A percentile compares a stretch with the other conserved stretches of the same genome.
Evolutionary conservation across 2,888 invertebrate species (phyloP).

Genomic region (Andrena praecox): DNA sequence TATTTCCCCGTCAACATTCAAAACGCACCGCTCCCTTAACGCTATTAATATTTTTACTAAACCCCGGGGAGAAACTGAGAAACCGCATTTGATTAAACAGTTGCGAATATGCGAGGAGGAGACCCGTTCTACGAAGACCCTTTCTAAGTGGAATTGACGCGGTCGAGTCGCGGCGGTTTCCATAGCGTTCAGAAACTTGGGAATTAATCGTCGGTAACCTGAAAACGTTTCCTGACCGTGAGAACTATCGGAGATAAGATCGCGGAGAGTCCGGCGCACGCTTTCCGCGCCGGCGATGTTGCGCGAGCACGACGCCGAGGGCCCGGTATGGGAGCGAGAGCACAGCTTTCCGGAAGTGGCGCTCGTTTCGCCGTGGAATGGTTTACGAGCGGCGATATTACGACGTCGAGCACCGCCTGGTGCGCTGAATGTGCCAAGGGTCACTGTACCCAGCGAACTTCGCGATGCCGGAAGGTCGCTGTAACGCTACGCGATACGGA

Average conservation of each 20-base stretch:
- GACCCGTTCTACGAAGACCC: background rate
- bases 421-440: slow-evolving; percentile 56
- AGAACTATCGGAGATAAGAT: slow-evolving; percentile 47
- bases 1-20: too few relatives aligned
- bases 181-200: background rate
- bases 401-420: slow-evolving; percentile 61
- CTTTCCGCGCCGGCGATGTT: slow-evolving; percentile 49
- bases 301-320: slow-evolving; percentile 49
- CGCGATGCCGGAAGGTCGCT: slow-evolving; percentile 64
- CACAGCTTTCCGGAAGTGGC: slow-evolving; percentile 69
- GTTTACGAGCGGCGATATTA: slow-evolving; percentile 71
- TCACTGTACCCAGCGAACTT: slow-evolving; percentile 75
- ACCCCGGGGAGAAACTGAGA: too few relatives aligned
- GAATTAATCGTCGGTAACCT: slow-evolving; percentile 23
- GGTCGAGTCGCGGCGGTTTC: background rate
- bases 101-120: background rate
- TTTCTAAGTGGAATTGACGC: background rate
- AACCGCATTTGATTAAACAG: too few relatives aligned
- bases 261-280: slow-evolving; percentile 24
- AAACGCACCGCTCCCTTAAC: too few relatives aligned
- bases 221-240: slow-evolving; percentile 32
- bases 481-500: slow-evolving; percentile 59
- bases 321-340: slow-evolving; percentile 38
- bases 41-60: too few relatives aligned
- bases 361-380: slow-evolving; percentile 68